Conservation (phyloP, 2,888 invertebrate species). For the Eugnorisma glareosa region DNA sequence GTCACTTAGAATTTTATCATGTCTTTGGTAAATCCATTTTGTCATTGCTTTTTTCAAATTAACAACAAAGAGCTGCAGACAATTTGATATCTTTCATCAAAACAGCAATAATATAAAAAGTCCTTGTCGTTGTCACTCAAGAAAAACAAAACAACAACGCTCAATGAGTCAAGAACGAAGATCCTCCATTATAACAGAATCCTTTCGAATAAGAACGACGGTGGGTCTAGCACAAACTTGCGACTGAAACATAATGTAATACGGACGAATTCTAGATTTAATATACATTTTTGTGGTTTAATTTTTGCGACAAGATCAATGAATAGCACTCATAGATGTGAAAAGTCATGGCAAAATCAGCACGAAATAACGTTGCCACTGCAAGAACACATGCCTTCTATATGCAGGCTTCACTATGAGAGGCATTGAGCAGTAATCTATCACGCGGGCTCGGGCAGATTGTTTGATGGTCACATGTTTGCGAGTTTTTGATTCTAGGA, state of each 20-base stretch:
- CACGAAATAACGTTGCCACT: too few relatives aligned
- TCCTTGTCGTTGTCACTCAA: constrained; percentile 11
- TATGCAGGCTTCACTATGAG: too few relatives aligned
- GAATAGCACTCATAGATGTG: background rate
- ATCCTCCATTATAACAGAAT: constrained; percentile 45
- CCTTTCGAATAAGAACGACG: constrained; percentile 35
- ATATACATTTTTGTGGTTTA: too few relatives aligned
- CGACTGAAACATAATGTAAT: background rate
- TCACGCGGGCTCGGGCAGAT: background rate
- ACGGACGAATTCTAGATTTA: background rate
- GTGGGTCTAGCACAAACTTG: background rate
- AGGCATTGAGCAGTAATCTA: background rate
- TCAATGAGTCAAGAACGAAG: constrained; percentile 38
- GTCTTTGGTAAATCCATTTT: background rate
- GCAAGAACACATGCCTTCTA: too few relatives aligned
- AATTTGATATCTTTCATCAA: constrained; percentile 11
- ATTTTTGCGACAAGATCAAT: too few relatives aligned
- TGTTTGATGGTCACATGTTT: background rate
- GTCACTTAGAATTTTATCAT: background rate
- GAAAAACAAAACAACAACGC: constrained; percentile 37
- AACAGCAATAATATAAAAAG: constrained; percentile 38
- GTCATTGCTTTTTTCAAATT: background rate
- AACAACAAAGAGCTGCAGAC: background rate
- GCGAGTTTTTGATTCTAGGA: background rate
- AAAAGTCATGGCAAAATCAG: background rate